phyloP scores from a whole-genome alignment of 1,140 invertebrate species.

The Listronotus bonariensis region DNA sequence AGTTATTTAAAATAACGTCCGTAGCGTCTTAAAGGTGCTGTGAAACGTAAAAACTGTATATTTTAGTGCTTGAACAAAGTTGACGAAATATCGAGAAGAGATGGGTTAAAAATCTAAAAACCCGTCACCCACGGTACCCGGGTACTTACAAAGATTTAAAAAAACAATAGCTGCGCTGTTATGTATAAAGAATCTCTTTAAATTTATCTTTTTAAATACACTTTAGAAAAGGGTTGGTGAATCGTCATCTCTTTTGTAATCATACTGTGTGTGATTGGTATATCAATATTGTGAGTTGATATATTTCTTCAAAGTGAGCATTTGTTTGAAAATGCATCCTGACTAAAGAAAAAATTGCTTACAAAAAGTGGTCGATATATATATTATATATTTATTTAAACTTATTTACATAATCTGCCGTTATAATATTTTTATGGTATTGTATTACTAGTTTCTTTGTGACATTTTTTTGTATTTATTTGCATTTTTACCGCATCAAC shows the following conservation, averaged over 20 bases:
- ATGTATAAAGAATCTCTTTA: neutral
- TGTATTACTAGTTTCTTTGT: neutral
- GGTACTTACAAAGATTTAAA: no score
- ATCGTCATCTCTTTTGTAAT: conserved; percentile 52
- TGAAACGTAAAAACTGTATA: no score
- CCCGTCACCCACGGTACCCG: no score
- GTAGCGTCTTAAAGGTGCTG: no score
- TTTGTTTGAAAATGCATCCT: conserved; percentile 56
- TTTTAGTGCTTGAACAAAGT: no score
- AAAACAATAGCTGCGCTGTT: no score
- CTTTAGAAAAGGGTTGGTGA: conserved; percentile 41
- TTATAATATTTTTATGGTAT: neutral
- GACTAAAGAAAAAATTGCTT: conserved; percentile 31
- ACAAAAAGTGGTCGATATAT: conserved; percentile 14
- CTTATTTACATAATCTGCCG: neutral
- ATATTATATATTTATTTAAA: conserved; percentile 21
- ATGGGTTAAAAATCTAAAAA: no score
- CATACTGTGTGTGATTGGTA: conserved; percentile 58
- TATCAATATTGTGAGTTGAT: conserved; percentile 58
- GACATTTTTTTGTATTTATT: neutral
- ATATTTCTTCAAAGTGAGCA: conserved; percentile 48
- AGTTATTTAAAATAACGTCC: no score
- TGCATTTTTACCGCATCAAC: no score
- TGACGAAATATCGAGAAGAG: no score
- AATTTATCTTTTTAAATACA: neutral